These are phyloP conservation scores for Sorex araneus DNA, from an alignment of 2,113 vertebrate genomes.

Conservation along the genomic window DNA sequence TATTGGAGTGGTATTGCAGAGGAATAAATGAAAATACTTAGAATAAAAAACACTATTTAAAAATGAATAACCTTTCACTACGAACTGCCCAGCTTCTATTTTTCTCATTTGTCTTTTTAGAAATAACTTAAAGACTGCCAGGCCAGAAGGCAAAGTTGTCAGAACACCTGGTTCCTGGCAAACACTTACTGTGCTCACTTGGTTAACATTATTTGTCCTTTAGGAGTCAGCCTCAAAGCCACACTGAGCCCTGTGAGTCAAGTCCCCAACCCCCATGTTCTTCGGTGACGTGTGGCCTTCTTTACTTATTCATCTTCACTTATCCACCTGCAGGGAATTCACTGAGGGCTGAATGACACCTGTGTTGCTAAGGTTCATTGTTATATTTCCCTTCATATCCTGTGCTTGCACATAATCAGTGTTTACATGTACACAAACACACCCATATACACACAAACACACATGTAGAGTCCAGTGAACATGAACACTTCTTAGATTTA, in stretches of 20 bases:
- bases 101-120: constrained; percentile 48
- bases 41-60: background rate
- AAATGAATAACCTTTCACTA: background rate
- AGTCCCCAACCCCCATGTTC: background rate
- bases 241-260: background rate
- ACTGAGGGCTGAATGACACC: background rate
- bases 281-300: background rate
- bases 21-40: constrained; percentile 35
- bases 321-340: background rate
- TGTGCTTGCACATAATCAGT: background rate
- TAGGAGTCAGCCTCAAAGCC: background rate
- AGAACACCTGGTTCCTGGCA: constrained; percentile 49
- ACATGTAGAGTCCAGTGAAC: background rate
- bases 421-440: too few relatives aligned
- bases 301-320: background rate
- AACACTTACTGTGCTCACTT: background rate
- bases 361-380: background rate
- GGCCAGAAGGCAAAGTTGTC: constrained; percentile 26
- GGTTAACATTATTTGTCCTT: background rate
- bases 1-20: background rate
- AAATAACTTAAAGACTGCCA: constrained; percentile 6
- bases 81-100: constrained; percentile 10
- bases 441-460: rapidly evolving
- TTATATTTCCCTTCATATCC: rapidly evolving
- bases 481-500: background rate